Conservation (phyloP, 2,797 vertebrate genomes). For the Amblyopsis hoosieri region DNA sequence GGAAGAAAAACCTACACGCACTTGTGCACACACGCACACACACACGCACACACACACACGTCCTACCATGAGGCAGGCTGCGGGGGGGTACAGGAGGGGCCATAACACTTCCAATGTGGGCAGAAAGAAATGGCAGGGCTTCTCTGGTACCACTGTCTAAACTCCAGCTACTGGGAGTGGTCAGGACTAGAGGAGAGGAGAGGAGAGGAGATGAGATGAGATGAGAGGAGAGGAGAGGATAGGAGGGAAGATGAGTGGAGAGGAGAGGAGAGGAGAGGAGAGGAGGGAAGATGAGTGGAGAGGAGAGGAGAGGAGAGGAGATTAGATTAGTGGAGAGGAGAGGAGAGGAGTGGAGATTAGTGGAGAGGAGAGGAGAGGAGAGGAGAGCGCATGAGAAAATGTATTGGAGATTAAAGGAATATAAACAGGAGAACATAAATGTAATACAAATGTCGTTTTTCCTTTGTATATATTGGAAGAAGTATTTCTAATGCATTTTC, state of each 20-base stretch:
- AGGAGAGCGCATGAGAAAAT: too few relatives aligned
- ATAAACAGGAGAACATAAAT: too few relatives aligned
- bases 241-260: conserved; percentile 75
- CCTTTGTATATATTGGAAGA: background rate
- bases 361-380: conserved; percentile 29
- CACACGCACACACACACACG: conserved; percentile 7
- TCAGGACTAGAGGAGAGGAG: conserved; percentile 80
- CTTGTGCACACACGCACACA: conserved; percentile 6
- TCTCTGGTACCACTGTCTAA: conserved; percentile 92
- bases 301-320: conserved; percentile 49
- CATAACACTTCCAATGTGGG: conserved; percentile 84
- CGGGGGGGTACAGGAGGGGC: conserved; percentile 88
- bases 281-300: too few relatives aligned
- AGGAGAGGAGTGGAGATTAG: conserved; percentile 66
- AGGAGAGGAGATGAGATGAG: background rate
- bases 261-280: background rate
- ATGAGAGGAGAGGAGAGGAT: conserved; percentile 71
- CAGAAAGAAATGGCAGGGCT: conserved; percentile 84
- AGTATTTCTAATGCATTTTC: background rate
- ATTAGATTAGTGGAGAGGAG: too few relatives aligned
- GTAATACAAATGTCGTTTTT: too few relatives aligned
- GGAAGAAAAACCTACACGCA: background rate
- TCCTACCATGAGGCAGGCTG: conserved; percentile 66
- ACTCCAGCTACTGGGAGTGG: conserved; percentile 95
- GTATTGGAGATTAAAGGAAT: too few relatives aligned